A percentile compares a stretch with the other conserved stretches of the same genome.
Conservation (phyloP, 2,113 vertebrate genomes). For the Phoxinus phoxinus region DNA sequence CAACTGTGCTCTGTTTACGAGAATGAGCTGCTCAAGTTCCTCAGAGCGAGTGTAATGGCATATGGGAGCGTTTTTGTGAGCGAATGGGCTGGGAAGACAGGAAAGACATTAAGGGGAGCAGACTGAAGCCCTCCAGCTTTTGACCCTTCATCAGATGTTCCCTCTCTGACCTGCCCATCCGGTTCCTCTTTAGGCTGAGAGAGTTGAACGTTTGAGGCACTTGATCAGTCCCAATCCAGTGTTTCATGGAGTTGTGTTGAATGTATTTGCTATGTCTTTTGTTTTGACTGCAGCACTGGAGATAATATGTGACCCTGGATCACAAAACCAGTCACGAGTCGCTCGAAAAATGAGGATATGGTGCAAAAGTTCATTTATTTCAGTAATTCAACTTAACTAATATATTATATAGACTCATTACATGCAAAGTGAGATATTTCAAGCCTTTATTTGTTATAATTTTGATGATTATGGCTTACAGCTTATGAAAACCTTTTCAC, state of each 20-base stretch:
- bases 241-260: neutral
- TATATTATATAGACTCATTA: too few species aligned
- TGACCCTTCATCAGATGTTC: constrained; percentile 53
- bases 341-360: too few species aligned
- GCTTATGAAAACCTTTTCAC: too few species aligned
- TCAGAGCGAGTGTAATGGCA: constrained; percentile 49
- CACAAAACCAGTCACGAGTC: too few species aligned
- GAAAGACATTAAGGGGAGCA: constrained; percentile 56
- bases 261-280: neutral
- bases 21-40: constrained; percentile 32
- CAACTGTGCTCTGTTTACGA: constrained; percentile 11
- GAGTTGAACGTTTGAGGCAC: neutral
- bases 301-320: too few species aligned
- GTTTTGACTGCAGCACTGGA: neutral
- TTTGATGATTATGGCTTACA: too few species aligned
- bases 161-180: constrained; percentile 36
- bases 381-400: too few species aligned
- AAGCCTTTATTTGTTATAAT: too few species aligned
- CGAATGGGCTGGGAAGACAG: constrained; percentile 54
- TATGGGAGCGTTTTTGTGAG: constrained; percentile 58
- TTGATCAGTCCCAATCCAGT: neutral
- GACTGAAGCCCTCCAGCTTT: constrained; percentile 50
- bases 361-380: too few species aligned
- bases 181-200: neutral
- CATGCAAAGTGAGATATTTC: too few species aligned